Percentiles rank a stretch among this genome's conserved stretches.
These are phyloP conservation scores for Orestias chungarensis DNA, from an alignment of 2,797 vertebrate species.

Conservation along the genomic window DNA sequence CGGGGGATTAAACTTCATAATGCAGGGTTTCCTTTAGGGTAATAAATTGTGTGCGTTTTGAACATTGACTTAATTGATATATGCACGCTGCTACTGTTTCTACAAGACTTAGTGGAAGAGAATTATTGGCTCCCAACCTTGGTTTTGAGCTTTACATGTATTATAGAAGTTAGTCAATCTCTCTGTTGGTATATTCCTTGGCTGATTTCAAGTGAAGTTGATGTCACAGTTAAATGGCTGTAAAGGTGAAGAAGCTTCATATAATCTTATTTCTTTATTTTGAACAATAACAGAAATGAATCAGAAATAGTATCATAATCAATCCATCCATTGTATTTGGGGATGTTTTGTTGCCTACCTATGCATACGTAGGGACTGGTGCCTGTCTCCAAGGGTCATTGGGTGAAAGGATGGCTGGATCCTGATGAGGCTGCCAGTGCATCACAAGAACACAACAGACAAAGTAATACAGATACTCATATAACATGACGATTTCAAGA, in stretches of 20 bases:
- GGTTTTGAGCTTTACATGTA: conserved; percentile 29
- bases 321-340: not conserved
- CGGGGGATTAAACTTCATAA: conserved; percentile 77
- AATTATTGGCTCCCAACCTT: conserved; percentile 43
- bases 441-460: too few species aligned
- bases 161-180: conserved; percentile 14
- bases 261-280: conserved; percentile 8
- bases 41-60: conserved; percentile 62
- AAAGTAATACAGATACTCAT: too few species aligned
- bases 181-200: conserved; percentile 8
- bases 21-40: conserved; percentile 63
- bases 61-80: conserved; percentile 64
- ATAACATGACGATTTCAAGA: too few species aligned
- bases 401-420: too few species aligned
- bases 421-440: too few species aligned
- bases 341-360: not conserved
- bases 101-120: conserved; percentile 36
- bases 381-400: too few species aligned
- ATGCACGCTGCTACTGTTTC: conserved; percentile 44
- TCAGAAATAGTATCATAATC: not conserved
- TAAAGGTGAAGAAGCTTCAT: not conserved
- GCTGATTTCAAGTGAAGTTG: conserved; percentile 22
- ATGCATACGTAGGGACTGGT: not conserved
- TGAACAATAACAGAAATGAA: not conserved
- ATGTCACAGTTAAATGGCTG: conserved; percentile 25